phyloP scores from a whole-genome alignment of 2,797 vertebrate genomes.

The Sebastes kiyomatsui region DNA sequence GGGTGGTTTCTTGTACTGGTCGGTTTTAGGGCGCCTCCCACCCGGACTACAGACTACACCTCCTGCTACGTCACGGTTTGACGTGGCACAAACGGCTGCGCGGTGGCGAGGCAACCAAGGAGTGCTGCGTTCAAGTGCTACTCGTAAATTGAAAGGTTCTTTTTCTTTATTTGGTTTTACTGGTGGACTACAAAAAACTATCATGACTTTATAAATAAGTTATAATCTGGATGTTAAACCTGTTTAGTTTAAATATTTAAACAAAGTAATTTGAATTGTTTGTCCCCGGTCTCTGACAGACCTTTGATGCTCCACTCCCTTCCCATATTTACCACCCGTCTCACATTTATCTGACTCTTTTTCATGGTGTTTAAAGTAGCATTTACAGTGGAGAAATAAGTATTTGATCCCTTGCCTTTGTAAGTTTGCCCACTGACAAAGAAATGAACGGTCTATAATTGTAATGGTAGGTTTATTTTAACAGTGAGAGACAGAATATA shows the following conservation, averaged over 20 bases:
- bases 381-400: too few relatives aligned
- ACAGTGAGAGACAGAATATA: too few relatives aligned
- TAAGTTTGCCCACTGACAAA: too few relatives aligned
- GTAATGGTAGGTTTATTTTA: too few relatives aligned
- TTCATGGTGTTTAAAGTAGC: not conserved
- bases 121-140: conserved; percentile 17
- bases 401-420: too few relatives aligned
- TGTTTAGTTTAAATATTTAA: not conserved
- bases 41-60: conserved; percentile 55
- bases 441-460: too few relatives aligned
- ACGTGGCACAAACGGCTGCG: conserved; percentile 70
- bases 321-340: not conserved
- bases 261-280: not conserved
- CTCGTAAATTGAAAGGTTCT: not conserved
- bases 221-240: not conserved
- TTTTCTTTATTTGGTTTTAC: not conserved
- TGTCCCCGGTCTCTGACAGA: not conserved
- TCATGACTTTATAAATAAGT: not conserved
- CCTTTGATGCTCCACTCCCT: not conserved
- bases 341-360: not conserved
- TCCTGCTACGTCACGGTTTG: conserved; percentile 66
- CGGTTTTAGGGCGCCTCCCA: conserved; percentile 30
- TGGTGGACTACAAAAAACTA: not conserved
- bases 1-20: not conserved
- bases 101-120: not conserved